A percentile compares a stretch with the other conserved stretches of the same genome.
Conservation (phyloP, 1,140 invertebrate genomes). For the Panagrolaimus sp. region DNA sequence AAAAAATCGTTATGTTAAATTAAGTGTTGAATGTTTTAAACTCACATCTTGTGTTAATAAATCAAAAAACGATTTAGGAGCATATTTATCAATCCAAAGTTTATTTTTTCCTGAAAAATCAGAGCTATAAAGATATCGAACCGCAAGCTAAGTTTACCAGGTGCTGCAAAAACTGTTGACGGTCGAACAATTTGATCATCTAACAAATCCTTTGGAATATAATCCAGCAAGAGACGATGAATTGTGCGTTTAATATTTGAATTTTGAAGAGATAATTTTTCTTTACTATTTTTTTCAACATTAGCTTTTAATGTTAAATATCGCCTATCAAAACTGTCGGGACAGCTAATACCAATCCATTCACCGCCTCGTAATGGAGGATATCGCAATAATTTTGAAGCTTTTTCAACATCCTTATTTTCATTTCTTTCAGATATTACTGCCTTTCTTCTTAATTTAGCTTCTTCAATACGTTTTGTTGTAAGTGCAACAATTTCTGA, state of each 20-base stretch:
- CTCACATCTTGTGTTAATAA: background rate
- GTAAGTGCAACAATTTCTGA: background rate
- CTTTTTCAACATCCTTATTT: background rate
- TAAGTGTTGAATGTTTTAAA: background rate
- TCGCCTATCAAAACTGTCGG: background rate
- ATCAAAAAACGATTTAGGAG: background rate
- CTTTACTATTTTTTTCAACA: too few species aligned
- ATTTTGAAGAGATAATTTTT: too few species aligned
- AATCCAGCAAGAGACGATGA: too few species aligned
- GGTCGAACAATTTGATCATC: too few species aligned
- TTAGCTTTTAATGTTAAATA: background rate
- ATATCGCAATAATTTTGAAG: background rate
- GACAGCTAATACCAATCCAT: slow-evolving; percentile 4
- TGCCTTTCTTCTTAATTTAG: background rate
- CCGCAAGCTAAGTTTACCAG: too few species aligned
- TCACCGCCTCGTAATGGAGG: background rate
- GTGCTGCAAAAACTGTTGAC: too few species aligned
- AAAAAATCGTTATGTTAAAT: background rate
- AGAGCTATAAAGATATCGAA: too few species aligned
- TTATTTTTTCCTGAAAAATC: too few species aligned
- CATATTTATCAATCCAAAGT: slow-evolving; percentile 9
- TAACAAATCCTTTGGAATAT: too few species aligned
- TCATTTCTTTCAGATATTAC: background rate
- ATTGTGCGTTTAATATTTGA: too few species aligned
- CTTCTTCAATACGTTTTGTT: background rate